Base-by-base conservation (phyloP, 1,140 invertebrate species). In the Hermatobates lingyangjiaoensis region DNA sequence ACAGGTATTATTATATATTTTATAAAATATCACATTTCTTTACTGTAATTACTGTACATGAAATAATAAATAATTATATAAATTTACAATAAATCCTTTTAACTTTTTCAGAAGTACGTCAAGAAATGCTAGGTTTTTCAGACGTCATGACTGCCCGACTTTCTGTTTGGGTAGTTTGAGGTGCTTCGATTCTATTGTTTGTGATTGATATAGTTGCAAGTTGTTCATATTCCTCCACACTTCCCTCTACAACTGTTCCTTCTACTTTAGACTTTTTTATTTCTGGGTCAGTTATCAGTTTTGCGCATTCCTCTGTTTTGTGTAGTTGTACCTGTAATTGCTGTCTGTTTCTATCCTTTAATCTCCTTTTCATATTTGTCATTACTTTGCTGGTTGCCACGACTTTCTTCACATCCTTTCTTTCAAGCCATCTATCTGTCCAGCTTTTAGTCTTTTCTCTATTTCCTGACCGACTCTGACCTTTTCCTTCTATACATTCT, bases 381-480 rank as follows among this genome's bases (percentile, higher is more conserved):
- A 56, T 56, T 24, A 61, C 54, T 42, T 55, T 59, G 44, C 58
- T 60, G 2, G 58, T 59, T 14, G 56, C 54, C 14, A 61, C 54
- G 21, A 61, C 54, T 27, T 58, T 54, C 52, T 61, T 55, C 2
- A 60, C 59, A 50, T 58, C 55, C 51, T 60, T 56, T 34, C 58
- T 60, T 45, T 61, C 45, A 5, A 58, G 52, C 55, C 58, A 61
- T 18, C 60, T 45, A 54, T 59, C 46, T 26, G 49, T 47, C 60
- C 60, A 61, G 45, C 30, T 50, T 26, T 27, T 14, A 10, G 30
- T 10, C 39, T 42, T 18, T 18, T 42, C 39, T 7, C 4, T 42
- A 14, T 42, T 20, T 42, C 14, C 39, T 10, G 5, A 5, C 4
- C 21, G 5, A 42, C 39, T 10, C 18, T 18, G 5, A 18, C 4